Evolutionary conservation across 2,888 invertebrate species (phyloP), one percentile per base, ranked within the genome.

Genomic region (Conomelus anceps): DNA sequence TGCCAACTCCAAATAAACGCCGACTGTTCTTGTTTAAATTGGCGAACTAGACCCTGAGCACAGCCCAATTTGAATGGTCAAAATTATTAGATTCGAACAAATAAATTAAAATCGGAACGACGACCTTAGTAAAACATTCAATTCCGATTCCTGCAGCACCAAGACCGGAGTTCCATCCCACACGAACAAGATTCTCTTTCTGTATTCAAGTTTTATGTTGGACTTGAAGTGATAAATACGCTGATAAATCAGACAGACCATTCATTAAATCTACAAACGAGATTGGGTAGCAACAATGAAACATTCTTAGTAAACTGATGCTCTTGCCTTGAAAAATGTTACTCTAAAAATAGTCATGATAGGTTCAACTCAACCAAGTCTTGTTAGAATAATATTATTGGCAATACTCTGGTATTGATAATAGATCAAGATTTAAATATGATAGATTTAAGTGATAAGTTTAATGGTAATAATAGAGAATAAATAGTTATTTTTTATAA

Each of bases 211-310:
- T 29, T 84, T 84, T 86, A 86, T 23, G 86, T 23, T 7, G 26
- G 88, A 29, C 63, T 88, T 23, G 88, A 41, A 34, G 88, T 88
- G 41, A 24, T 85, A 88, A 63, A 63, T 63, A 63, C 63, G 63
- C 63, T n/a, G 63, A 63, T 63, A 63, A 63, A 63, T 63, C 63
- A 63, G 63, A 63, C 63, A 63, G n/a, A 6, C 63, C 63, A 63
- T 63, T 63, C 63, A 63, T n/a, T 63, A n/a, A 20, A 63, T 63
- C 63, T 63, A 63, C 63, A 63, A 63, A 63, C 63, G n/a, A 63
- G 63, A 63, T 63, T 63, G 63, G 63, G n/a, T 63, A 63, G n/a
- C 63, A n/a, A 63, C 63, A 63, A 63, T n/a, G 63, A 1, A 63
- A 63, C 63, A 63, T 63, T 63, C n/a, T 63, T 63, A n/a, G 63